Base-by-base conservation (phyloP, 2,113 vertebrate genomes). In the Tyto alba region DNA sequence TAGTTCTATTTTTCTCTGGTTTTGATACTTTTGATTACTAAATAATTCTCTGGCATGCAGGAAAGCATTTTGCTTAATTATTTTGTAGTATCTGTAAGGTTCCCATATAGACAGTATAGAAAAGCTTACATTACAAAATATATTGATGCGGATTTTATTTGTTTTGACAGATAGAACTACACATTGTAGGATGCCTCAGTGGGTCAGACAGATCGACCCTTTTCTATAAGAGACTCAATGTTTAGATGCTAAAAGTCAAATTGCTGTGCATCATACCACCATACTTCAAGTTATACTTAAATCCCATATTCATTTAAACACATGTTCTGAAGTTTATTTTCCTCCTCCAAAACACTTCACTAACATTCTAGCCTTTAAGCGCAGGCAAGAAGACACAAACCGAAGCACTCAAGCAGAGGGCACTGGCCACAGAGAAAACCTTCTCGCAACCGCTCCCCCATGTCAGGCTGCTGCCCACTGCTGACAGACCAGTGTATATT, bases 401-500 rank as follows among this genome's bases (percentile, higher is more conserved):
- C 15, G 26, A 53, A 75, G 14, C 57, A 72, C n/a, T 66, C 19
- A 10, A 92, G 78, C 45, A 26, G 40, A 60, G 25, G 26, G 38
- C 9, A 26, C 64, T 43, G 59, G 48, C 43, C 57, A 72, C n/a
- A 40, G 63, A 64, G 48, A 45, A 80, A 22, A 36, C 32, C 48
- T 60, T 25, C 43, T 63, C 21, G 9, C 43, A 64, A 2, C 38
- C 1, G 0, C 52, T n/a, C 13, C 5, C 23, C 21, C 6, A 13
- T 21, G 29, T 13, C 16, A 7, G 85, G 59, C 73, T 45, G 43
- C 75, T 66, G 25, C 20, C 55, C 25, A 7, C 29, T 25, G 5
- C 48, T 56, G 40, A 91, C 32, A 20, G 7, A 26, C 38, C 18
- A 19, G 7, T 2, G 2, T 27, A 0, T 32, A 23, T n/a, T 77